Conservation (phyloP, 2,888 invertebrate genomes). For the Galeruca laticollis region DNA sequence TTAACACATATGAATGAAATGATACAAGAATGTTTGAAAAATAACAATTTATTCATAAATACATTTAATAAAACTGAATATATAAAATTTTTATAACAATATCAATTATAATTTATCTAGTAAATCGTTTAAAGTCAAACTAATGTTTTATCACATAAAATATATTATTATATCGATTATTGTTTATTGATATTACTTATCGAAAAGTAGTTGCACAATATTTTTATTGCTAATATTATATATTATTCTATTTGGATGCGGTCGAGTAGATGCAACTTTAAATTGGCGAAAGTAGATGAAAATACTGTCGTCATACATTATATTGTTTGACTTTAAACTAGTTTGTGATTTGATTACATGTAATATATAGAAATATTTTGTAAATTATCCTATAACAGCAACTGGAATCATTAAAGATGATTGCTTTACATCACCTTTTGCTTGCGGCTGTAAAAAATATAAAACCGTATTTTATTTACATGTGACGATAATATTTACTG, state of each 20-base stretch:
- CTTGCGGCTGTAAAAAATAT: slow-evolving; percentile 56
- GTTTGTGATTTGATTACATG: background rate
- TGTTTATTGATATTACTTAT: too few relatives aligned
- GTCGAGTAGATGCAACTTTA: too few relatives aligned
- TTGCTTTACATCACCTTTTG: slow-evolving; percentile 54
- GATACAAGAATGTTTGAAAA: background rate
- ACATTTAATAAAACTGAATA: background rate
- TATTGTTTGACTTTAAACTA: background rate
- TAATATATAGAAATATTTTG: background rate
- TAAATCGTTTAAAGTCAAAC: background rate
- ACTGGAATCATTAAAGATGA: slow-evolving; percentile 35
- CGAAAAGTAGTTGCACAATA: too few relatives aligned
- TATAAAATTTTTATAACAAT: background rate
- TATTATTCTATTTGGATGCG: too few relatives aligned
- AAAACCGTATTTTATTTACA: too few relatives aligned
- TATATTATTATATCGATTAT: too few relatives aligned
- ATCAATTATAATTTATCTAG: background rate
- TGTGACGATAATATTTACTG: too few relatives aligned
- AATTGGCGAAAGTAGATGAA: too few relatives aligned
- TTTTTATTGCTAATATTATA: too few relatives aligned
- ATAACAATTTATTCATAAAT: background rate
- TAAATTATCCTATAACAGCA: slow-evolving; percentile 20
- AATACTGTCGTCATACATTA: too few relatives aligned
- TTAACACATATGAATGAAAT: too few relatives aligned
- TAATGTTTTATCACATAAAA: too few relatives aligned